Conservation (phyloP, 2,113 vertebrate genomes). For the Leiothrix lutea region DNA sequence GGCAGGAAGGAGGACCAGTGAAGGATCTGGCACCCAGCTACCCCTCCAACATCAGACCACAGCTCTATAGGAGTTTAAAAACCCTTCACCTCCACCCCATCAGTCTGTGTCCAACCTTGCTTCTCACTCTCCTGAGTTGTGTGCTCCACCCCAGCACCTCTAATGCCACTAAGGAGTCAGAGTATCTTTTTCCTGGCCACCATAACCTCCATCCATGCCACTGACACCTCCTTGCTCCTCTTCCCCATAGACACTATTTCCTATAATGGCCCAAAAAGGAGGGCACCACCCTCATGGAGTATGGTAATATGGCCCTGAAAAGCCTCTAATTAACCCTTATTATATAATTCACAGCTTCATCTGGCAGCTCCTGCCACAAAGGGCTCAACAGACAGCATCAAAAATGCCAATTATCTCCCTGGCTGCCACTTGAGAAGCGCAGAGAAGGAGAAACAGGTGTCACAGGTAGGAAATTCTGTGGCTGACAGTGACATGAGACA, state of each 20-base stretch:
- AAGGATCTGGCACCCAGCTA: neutral
- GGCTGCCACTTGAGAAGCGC: neutral
- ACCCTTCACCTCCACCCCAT: neutral
- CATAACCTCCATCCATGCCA: neutral
- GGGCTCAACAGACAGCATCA: conserved; percentile 18
- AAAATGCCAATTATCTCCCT: conserved; percentile 50
- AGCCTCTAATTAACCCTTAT: conserved; percentile 51
- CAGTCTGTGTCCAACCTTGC: neutral
- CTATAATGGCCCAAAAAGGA: neutral
- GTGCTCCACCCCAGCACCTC: neutral
- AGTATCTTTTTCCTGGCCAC: neutral
- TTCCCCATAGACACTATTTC: rapidly evolving
- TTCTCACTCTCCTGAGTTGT: neutral
- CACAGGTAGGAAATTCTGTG: neutral
- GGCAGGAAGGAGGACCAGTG: neutral
- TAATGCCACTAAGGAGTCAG: neutral
- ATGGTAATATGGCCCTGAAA: conserved; percentile 1
- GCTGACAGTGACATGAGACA: neutral
- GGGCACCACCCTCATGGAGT: neutral
- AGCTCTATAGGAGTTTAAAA: neutral
- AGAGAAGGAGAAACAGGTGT: neutral
- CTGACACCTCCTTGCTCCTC: neutral
- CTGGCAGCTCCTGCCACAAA: neutral
- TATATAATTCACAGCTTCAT: conserved; percentile 38
- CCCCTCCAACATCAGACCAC: neutral